phyloP scores from a whole-genome alignment of 2,888 invertebrate genomes.

The Cerceris rybyensis region DNA sequence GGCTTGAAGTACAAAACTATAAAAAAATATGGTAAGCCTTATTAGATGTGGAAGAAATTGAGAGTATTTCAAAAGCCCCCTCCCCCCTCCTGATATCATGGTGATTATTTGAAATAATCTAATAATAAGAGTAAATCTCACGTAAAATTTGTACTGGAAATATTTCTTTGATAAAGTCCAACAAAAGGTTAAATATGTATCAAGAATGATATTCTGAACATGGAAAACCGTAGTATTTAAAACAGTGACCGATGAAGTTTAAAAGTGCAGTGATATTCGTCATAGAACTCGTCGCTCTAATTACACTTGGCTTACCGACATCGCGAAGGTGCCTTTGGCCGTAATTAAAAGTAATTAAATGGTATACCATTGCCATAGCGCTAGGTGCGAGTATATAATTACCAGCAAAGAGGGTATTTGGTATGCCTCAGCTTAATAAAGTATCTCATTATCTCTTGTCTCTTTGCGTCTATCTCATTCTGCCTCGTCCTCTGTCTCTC shows the following conservation, averaged over 20 bases:
- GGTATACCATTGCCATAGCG: conserved; percentile 38
- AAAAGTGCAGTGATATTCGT: conserved; percentile 24
- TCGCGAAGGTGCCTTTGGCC: conserved; percentile 38
- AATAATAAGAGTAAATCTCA: no score
- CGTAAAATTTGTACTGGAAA: no score
- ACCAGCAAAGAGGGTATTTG: conserved; percentile 44
- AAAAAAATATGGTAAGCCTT: no score
- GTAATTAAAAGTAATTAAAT: conserved; percentile 59
- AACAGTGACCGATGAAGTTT: conserved; percentile 24
- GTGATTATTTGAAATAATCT: no score
- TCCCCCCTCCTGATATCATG: no score
- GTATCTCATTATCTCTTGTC: conserved; percentile 39
- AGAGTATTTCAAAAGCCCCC: no score
- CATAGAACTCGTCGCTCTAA: conserved; percentile 27
- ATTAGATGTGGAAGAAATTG: no score
- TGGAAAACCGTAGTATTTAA: conserved; percentile 5
- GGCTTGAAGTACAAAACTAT: no score
- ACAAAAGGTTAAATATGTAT: no score
- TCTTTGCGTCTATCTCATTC: background rate
- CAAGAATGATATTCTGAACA: no score
- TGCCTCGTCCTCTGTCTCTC: conserved; percentile 25
- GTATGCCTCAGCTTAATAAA: conserved; percentile 55
- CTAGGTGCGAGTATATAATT: conserved; percentile 54
- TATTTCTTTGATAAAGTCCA: no score
- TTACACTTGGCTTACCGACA: conserved; percentile 8